Evolutionary conservation across 2,888 invertebrate genomes (phyloP).

Genomic region (Cerceris rybyensis): DNA sequence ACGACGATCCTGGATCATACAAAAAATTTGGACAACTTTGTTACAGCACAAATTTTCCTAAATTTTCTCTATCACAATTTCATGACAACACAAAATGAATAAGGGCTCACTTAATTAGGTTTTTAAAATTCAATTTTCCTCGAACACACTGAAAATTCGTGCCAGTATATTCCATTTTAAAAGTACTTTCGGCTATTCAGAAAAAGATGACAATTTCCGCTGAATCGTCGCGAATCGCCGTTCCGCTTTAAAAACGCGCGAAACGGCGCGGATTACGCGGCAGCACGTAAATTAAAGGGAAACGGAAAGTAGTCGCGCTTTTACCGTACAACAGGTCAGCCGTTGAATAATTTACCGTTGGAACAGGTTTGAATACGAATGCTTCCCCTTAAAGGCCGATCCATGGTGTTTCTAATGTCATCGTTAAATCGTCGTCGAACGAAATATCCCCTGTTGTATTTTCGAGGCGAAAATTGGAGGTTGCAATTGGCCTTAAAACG

Average conservation of each 20-base stretch:
- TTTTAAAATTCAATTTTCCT: no score
- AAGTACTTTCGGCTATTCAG: no score
- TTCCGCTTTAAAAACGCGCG: slow-evolving; percentile 1
- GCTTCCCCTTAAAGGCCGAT: slow-evolving; percentile 19
- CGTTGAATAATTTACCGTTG: slow-evolving; percentile 49
- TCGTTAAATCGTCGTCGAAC: no score
- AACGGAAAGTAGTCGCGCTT: slow-evolving; percentile 21
- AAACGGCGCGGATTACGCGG: slow-evolving; percentile 14
- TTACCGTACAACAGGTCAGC: slow-evolving; percentile 45
- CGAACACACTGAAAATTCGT: no score
- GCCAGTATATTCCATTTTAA: background rate
- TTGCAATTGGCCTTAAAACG: slow-evolving; percentile 13
- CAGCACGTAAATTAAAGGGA: slow-evolving; percentile 23
- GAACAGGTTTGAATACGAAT: slow-evolving; percentile 27
- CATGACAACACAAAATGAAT: no score
- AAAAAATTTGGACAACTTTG: no score
- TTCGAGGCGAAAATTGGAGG: background rate
- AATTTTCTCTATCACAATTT: no score
- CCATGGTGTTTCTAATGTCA: no score
- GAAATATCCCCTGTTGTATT: no score
- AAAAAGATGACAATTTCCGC: background rate
- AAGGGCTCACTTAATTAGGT: no score
- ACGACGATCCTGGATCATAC: no score
- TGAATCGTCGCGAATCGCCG: background rate
- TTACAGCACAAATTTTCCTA: no score